A percentile compares a stretch with the other conserved stretches of the same genome.
phyloP scores from a whole-genome alignment of 1,140 invertebrate species.

The Solen grandis region DNA sequence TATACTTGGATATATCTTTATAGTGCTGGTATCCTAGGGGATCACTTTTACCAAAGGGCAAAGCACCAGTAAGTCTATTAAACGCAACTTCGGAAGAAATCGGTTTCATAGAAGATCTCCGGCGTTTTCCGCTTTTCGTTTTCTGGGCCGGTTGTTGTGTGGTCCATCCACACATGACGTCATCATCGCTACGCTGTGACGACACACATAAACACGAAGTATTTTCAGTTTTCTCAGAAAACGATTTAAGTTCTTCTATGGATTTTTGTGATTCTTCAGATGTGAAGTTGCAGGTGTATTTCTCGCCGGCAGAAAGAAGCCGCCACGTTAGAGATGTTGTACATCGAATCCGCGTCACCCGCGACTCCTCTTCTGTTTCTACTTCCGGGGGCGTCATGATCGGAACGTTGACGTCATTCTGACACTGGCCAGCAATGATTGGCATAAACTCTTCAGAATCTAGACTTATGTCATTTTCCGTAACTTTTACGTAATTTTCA shows the following conservation, averaged over 20 bases:
- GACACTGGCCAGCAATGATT: constrained; percentile 21
- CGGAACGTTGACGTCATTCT: constrained; percentile 20
- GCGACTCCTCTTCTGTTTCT: background rate
- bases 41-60: constrained; percentile 9
- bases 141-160: background rate
- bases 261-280: no score
- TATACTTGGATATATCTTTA: constrained; percentile 35
- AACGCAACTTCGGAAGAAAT: constrained; percentile 24
- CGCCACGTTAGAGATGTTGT: no score
- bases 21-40: constrained; percentile 46
- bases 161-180: constrained; percentile 30
- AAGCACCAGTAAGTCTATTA: constrained; percentile 14
- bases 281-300: constrained; percentile 7
- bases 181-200: background rate
- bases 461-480: background rate
- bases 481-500: background rate
- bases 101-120: background rate
- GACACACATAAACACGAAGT: no score
- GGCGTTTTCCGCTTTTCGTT: background rate
- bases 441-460: background rate
- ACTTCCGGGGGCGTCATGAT: constrained; percentile 16
- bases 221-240: no score
- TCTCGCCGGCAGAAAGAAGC: constrained; percentile 40
- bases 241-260: no score
- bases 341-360: no score